Conservation (phyloP, 2,888 invertebrate species). For the Agonum fuliginosum region DNA sequence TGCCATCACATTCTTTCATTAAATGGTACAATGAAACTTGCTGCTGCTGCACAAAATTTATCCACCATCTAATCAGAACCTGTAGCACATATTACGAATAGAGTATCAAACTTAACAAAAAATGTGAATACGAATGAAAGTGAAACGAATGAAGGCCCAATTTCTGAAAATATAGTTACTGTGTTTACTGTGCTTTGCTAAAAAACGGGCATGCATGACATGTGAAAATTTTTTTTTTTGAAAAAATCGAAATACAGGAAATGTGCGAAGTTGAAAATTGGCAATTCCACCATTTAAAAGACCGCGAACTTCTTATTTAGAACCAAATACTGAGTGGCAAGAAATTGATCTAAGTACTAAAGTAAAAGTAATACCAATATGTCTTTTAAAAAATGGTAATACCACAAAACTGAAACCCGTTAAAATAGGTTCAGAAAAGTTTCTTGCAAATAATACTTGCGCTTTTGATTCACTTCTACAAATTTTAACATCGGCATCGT, state of each 20-base stretch:
- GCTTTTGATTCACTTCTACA: constrained; percentile 51
- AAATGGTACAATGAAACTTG: constrained; percentile 60
- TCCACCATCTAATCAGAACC: no score
- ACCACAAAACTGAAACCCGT: constrained; percentile 48
- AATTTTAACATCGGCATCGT: constrained; percentile 41
- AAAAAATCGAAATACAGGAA: constrained; percentile 5
- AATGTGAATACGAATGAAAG: constrained; percentile 3
- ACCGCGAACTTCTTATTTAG: constrained; percentile 53
- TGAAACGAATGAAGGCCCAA: neutral
- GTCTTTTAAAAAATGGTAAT: constrained; percentile 55
- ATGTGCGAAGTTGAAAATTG: constrained; percentile 48
- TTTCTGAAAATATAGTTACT: constrained; percentile 1
- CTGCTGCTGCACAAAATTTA: constrained; percentile 39
- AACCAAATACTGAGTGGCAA: constrained; percentile 56
- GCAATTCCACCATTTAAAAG: constrained; percentile 54
- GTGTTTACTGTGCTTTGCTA: neutral
- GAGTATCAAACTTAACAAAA: neutral
- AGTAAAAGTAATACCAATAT: constrained; percentile 48
- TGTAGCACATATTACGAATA: no score
- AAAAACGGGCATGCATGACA: constrained; percentile 15
- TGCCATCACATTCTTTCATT: constrained; percentile 54
- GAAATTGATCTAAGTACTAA: constrained; percentile 49
- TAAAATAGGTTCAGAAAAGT: constrained; percentile 29
- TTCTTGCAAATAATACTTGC: constrained; percentile 48
- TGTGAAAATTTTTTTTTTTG: neutral